Percentiles rank a stretch among this genome's conserved stretches.
phyloP scores from a whole-genome alignment of 2,113 vertebrate species.

The Bufo gargarizans region DNA sequence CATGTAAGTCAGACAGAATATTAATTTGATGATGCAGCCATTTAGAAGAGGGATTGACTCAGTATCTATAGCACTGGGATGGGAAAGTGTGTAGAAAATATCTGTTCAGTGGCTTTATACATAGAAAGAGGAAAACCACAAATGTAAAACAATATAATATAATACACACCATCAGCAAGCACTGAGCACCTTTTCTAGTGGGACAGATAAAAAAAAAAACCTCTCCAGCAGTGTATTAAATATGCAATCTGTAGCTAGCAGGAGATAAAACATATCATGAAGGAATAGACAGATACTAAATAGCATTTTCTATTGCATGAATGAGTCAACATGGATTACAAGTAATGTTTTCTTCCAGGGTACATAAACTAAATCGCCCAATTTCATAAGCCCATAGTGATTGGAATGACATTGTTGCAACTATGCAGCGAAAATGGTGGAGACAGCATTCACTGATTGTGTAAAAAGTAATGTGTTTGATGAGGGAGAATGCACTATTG shows the following conservation, averaged over 20 bases:
- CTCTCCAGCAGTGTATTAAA: not conserved
- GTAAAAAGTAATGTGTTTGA: not conserved
- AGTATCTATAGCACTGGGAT: not conserved
- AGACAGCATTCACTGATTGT: not conserved
- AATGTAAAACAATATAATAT: not conserved
- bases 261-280: too few relatives aligned
- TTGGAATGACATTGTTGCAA: not conserved
- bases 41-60: not conserved
- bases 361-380: not conserved
- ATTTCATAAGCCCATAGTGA: not conserved
- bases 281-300: not conserved
- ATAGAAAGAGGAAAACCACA: not conserved
- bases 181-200: too few relatives aligned
- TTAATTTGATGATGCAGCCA: constrained; percentile 17
- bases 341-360: too few relatives aligned
- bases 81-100: not conserved
- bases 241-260: not conserved
- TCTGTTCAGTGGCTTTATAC: not conserved
- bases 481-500: too few relatives aligned
- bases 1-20: constrained; percentile 43
- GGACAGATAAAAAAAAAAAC: too few relatives aligned
- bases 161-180: too few relatives aligned
- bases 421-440: not conserved
- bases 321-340: not conserved
- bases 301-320: not conserved